phyloP scores from a whole-genome alignment of 2,797 vertebrate species.

The Babyrousa celebensis region DNA sequence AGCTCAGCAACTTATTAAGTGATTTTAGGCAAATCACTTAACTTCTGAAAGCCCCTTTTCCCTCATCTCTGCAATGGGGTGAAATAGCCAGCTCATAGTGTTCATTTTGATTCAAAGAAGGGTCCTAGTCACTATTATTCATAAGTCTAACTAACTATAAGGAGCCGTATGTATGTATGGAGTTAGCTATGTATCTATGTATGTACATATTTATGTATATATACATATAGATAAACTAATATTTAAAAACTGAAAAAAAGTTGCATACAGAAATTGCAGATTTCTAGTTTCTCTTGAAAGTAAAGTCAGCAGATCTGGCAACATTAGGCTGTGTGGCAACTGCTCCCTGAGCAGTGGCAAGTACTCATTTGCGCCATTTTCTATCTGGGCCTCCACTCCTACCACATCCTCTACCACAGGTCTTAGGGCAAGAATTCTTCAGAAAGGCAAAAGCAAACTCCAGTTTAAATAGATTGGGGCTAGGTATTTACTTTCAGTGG shows the following conservation, averaged over 20 bases:
- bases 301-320: not conserved
- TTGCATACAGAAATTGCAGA: not conserved
- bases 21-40: not conserved
- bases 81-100: not conserved
- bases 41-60: not conserved
- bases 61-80: not conserved
- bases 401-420: not conserved
- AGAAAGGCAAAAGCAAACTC: not conserved
- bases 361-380: not conserved
- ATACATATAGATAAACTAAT: not conserved
- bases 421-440: not conserved
- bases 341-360: not conserved
- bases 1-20: not conserved
- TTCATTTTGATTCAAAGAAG: constrained; percentile 45
- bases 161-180: too few relatives aligned
- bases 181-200: not conserved
- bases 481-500: not conserved
- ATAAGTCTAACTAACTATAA: not conserved
- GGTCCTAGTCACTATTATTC: not conserved
- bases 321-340: not conserved
- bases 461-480: not conserved
- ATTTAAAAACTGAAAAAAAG: constrained; percentile 17
- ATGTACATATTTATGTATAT: not conserved
- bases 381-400: not conserved
- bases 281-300: constrained; percentile 48